Conservation (phyloP, 2,113 vertebrate genomes). For the Artemisiospiza belli region DNA sequence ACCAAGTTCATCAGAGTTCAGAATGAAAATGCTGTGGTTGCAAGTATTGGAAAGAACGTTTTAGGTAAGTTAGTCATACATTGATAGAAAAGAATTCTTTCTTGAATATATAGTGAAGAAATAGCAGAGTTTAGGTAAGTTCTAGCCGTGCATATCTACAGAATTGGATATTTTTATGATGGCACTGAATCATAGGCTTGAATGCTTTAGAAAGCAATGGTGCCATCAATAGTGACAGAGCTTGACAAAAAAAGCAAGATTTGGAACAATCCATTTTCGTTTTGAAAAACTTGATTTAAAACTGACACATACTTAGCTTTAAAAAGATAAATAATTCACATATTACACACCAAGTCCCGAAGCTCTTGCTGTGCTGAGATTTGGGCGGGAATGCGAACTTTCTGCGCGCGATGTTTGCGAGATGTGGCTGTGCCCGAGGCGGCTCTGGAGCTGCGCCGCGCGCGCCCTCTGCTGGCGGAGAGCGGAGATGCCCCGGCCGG, state of each 20-base stretch:
- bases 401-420: accelerated
- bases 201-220: background rate
- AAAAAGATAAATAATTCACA: background rate
- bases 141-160: background rate
- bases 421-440: background rate
- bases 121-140: background rate
- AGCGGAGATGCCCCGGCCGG: background rate
- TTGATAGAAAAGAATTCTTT: background rate
- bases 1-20: background rate
- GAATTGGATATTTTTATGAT: background rate
- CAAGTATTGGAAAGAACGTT: background rate
- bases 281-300: background rate
- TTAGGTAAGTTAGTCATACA: background rate
- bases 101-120: background rate
- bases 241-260: background rate
- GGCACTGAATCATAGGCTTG: background rate
- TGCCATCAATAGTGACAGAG: background rate
- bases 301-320: background rate
- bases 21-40: background rate
- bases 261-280: background rate
- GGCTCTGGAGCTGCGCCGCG: background rate
- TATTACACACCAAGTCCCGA: background rate
- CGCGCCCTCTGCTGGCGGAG: background rate
- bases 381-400: background rate
- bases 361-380: background rate